Conservation (phyloP, 1,140 invertebrate species). For the Marisa cornuarietis region DNA sequence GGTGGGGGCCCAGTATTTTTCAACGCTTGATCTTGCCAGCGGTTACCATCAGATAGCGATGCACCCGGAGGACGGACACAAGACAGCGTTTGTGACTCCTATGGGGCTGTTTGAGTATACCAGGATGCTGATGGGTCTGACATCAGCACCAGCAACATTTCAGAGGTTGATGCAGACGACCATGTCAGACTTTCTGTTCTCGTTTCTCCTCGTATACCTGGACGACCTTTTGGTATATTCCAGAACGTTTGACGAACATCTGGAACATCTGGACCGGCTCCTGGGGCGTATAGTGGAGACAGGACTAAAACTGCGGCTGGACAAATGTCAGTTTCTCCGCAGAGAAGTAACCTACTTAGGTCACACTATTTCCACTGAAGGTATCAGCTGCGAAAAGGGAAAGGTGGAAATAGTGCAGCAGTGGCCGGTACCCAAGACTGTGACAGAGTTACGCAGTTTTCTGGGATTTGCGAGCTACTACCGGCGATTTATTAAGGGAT, state of each 20-base stretch:
- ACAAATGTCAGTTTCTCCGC: slow-evolving; percentile 7
- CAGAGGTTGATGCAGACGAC: slow-evolving; percentile 5
- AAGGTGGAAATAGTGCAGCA: too few species aligned
- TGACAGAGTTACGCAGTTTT: too few species aligned
- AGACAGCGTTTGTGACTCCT: neutral
- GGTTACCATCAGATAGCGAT: slow-evolving; percentile 21
- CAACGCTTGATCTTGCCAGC: slow-evolving; percentile 28
- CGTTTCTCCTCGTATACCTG: slow-evolving; percentile 11
- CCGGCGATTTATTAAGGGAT: too few species aligned
- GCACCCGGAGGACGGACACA: neutral
- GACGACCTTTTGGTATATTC: slow-evolving; percentile 13
- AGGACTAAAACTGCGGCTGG: neutral
- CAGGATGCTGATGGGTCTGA: slow-evolving; percentile 9
- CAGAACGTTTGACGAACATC: neutral
- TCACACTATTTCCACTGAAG: slow-evolving; percentile 6
- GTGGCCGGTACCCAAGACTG: too few species aligned
- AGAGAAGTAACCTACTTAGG: slow-evolving; percentile 1
- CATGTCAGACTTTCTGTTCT: slow-evolving; percentile 13
- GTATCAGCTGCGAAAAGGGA: slow-evolving; percentile 3
- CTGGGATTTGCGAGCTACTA: too few species aligned
- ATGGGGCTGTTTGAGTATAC: slow-evolving; percentile 11
- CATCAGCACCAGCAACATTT: slow-evolving; percentile 8
- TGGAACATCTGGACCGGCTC: neutral
- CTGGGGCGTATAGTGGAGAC: neutral
- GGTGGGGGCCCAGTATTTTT: slow-evolving; percentile 30